Base-by-base conservation (phyloP, 2,797 vertebrate genomes). In the Lepus townsendii region DNA sequence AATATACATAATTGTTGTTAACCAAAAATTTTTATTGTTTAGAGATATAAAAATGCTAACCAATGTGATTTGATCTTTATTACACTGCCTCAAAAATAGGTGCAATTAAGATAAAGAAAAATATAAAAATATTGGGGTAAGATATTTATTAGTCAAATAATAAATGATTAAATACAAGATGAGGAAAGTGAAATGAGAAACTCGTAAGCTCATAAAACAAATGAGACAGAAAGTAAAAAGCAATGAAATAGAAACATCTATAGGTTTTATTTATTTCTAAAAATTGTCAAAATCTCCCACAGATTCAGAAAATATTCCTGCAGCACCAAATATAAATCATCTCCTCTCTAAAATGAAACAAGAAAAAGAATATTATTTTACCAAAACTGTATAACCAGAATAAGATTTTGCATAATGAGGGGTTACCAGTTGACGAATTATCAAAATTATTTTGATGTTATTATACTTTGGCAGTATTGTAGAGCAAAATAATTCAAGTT, bases 121-220 rank as follows among this genome's bases (percentile, higher is more conserved):
- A 7, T 60, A 60, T 66, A 71, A 69, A 88, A 30, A 79, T 88
- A 71, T 84, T 91, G 19, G 11, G 6, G 27, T 73, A 79, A 68
- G n/a, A 60, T 52, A 50, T 68, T 71, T 47, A 66, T 68, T 62
- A 22, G 50, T 10, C 12, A 84, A 42, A 24, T 84, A 79, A 60
- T 78, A 82, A 17, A 73, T 76, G 22, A 65, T n/a, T 72, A 35
- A n/a, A 69, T 82, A 62, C n/a, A 85, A 88, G 84, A 63, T 57
- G 9, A 92, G 27, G n/a, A 77, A 60, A 83, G 3, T 38, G 42
- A 14, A 84, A 62, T 87, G 22, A 90, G 27, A 90, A 72, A 78
- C 27, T 50, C 10, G 62, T 86, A 66, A 47, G 27, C 10, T 60
- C 17, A 57, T 77, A 50, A 86, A n/a, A 42, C 7, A 63, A 57